Base-by-base conservation (phyloP, 1,140 invertebrate genomes). In the Ceratosolen solmsi region DNA sequence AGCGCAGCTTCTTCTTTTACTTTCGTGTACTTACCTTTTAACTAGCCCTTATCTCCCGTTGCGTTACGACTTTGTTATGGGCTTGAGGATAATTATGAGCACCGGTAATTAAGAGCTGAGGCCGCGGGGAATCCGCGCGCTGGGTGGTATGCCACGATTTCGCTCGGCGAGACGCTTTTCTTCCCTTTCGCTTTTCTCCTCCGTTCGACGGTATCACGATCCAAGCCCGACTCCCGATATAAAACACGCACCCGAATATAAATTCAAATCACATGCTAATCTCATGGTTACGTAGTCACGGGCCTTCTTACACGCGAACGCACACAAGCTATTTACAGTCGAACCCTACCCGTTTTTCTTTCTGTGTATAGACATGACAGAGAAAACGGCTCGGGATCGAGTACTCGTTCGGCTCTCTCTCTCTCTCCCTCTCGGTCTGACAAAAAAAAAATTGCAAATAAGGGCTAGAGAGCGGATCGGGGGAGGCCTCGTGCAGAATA, bases 11-110 rank as follows among this genome's bases (percentile, higher is more conserved):
- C n/a, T 13, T 41, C 7, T 13, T 25, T 27, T 36, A 1, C 46
- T 46, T 15, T 30, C 25, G 20, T 3, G n/a, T 36, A 13, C 51
- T 54, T 38, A 58, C 41, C 25, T 46, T 46, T 49, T 51, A n/a
- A 79, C 25, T 27, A 38, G 8, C 63, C 30, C 63, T 70, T 70
- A 79, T 79, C 65, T 79, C 13, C 46, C 13, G 22, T 27, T 8
- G 78, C 51, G 51, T 80, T 80, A 63, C 71, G 68, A 80, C 51
- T 80, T 49, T 80, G 70, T 73, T 63, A 49, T 49, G 79, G 60
- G 51, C n/a, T 30, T 11, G n/a, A 27, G 56, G 56, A 25, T 73
- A 65, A 80, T 80, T 80, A 60, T 74, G 54, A 63, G 46, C 63
- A 30, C n/a, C 41, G 41, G 71, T 74, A 73, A 80, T 73, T 80